These are phyloP conservation scores for Metopia argyrocephala DNA, from an alignment of 2,888 invertebrate species.

Conservation along the genomic window DNA sequence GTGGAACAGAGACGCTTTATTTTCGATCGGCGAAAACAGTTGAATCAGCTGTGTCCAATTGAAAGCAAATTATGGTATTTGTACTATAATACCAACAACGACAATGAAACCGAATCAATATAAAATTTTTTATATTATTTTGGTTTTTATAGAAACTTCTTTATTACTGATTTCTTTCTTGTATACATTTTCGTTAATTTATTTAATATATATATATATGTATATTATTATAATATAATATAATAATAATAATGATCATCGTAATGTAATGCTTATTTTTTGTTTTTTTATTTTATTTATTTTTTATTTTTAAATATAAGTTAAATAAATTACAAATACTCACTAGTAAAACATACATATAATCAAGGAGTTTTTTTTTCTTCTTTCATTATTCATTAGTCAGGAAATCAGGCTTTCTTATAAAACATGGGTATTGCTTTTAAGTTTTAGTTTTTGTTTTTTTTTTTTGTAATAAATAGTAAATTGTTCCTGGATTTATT, in stretches of 20 bases:
- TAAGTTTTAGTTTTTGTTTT: slow-evolving; percentile 24
- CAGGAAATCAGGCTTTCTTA: slow-evolving; percentile 45
- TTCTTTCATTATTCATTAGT: slow-evolving; percentile 23
- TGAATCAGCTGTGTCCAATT: slow-evolving; percentile 40
- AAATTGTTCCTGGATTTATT: neutral
- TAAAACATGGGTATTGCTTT: slow-evolving; percentile 46
- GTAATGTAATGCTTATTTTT: slow-evolving; percentile 47
- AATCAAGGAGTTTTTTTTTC: slow-evolving; percentile 33
- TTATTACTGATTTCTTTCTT: slow-evolving; percentile 46
- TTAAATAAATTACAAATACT: slow-evolving; percentile 64
- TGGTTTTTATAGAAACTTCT: slow-evolving; percentile 41
- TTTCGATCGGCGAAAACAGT: slow-evolving; percentile 33
- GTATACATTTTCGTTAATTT: slow-evolving; percentile 45
- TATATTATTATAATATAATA: slow-evolving; percentile 45
- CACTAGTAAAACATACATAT: slow-evolving; percentile 63
- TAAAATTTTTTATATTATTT: neutral
- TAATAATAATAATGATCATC: slow-evolving; percentile 43
- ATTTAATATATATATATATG: too few species aligned
- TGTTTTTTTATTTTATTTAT: too few species aligned
- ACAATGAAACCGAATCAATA: neutral
- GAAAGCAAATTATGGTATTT: slow-evolving; percentile 65
- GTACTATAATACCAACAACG: slow-evolving; percentile 61
- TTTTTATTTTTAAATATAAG: slow-evolving; percentile 54
- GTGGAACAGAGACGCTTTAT: slow-evolving; percentile 22
- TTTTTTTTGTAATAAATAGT: too few species aligned